phyloP scores from a whole-genome alignment of 2,888 invertebrate species.

The Gortyna flavago region DNA sequence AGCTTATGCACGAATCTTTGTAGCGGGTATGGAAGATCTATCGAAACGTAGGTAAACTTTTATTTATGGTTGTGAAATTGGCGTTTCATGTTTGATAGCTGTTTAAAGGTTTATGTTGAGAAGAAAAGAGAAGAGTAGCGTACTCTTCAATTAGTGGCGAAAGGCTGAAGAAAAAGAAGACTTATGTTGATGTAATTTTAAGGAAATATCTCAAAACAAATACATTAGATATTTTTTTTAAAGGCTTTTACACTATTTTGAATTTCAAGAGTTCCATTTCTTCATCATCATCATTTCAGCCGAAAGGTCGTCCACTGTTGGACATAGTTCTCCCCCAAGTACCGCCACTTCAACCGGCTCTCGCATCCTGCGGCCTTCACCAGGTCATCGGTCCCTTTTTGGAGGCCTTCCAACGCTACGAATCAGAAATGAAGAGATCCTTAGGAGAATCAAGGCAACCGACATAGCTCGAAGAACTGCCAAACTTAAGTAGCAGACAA shows the following conservation, averaged over 20 bases:
- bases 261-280: neutral
- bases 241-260: neutral
- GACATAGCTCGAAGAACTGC: neutral
- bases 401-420: too few species aligned
- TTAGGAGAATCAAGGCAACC: neutral
- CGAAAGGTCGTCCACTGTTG: neutral
- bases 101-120: neutral
- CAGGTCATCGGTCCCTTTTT: neutral
- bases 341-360: neutral
- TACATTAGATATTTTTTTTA: neutral
- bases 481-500: neutral
- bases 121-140: too few species aligned
- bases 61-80: conserved; percentile 11
- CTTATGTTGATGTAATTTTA: neutral
- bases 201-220: neutral
- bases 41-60: conserved; percentile 13
- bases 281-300: neutral
- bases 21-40: conserved; percentile 16
- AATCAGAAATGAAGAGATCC: too few species aligned
- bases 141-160: too few species aligned
- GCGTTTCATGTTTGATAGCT: neutral
- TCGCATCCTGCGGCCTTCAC: neutral
- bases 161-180: too few species aligned
- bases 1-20: conserved; percentile 23
- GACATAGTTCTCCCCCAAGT: neutral